phyloP scores from a whole-genome alignment of 2,888 invertebrate genomes.

The Agelastica alni region DNA sequence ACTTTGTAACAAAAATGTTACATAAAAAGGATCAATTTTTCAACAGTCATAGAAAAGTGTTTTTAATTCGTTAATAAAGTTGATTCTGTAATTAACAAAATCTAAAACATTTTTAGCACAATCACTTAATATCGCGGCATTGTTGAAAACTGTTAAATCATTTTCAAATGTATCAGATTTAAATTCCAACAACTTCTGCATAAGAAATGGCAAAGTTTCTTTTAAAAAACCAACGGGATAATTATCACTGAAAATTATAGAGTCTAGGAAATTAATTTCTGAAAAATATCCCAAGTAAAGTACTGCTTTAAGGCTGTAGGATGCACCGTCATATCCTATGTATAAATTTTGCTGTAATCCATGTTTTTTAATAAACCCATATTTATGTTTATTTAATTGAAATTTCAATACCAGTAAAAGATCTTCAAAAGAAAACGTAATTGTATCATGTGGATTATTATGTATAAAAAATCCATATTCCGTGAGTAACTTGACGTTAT shows the following conservation, averaged over 20 bases:
- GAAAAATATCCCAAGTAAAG: constrained; percentile 43
- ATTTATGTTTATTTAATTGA: constrained; percentile 52
- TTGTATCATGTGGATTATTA: constrained; percentile 40
- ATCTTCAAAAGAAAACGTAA: constrained; percentile 37
- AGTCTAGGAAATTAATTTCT: constrained; percentile 32
- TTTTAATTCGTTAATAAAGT: constrained; percentile 5
- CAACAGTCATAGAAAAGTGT: too few species aligned
- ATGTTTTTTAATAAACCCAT: constrained; percentile 67
- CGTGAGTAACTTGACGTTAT: constrained; percentile 76
- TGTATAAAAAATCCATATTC: constrained; percentile 82
- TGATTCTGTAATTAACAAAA: constrained; percentile 11
- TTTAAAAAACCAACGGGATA: constrained; percentile 39
- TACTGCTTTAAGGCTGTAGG: constrained; percentile 65
- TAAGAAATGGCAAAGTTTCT: constrained; percentile 4
- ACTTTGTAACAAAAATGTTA: too few species aligned
- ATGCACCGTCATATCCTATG: constrained; percentile 65
- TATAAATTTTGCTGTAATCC: constrained; percentile 64
- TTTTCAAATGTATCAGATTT: constrained; percentile 8
- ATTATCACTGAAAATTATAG: constrained; percentile 37
- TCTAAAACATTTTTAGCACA: constrained; percentile 10
- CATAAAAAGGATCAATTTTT: too few species aligned
- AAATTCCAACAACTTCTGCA: constrained; percentile 16
- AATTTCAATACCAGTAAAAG: constrained; percentile 33
- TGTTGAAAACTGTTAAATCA: background rate
- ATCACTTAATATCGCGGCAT: background rate